These are phyloP conservation scores for Ifrita kowaldi DNA, from an alignment of 2,113 vertebrate species.

Conservation along the genomic window DNA sequence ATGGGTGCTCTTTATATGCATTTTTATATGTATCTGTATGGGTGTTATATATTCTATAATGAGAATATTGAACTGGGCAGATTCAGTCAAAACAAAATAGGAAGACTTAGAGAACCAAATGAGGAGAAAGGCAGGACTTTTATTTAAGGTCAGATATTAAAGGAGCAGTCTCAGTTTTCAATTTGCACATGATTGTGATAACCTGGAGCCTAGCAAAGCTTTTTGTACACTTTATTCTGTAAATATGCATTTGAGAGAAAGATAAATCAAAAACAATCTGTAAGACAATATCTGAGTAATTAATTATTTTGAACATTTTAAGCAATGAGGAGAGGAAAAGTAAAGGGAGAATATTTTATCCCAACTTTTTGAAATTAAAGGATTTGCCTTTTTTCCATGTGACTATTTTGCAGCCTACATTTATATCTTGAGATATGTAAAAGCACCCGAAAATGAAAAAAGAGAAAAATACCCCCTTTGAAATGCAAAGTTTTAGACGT, in stretches of 20 bases:
- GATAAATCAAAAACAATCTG: neutral
- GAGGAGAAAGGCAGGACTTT: neutral
- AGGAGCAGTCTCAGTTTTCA: neutral
- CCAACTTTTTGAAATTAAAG: neutral
- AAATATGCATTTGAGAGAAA: neutral
- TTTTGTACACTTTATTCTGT: neutral
- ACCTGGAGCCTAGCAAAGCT: rapidly evolving
- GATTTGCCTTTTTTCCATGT: neutral
- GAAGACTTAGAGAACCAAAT: neutral
- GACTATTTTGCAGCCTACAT: neutral
- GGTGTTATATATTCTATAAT: neutral
- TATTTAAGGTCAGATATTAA: neutral
- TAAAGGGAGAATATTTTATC: neutral
- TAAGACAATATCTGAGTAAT: neutral
- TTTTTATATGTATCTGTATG: rapidly evolving
- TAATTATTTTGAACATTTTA: neutral
- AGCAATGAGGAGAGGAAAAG: rapidly evolving
- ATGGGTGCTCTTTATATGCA: neutral
- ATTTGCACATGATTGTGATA: neutral
- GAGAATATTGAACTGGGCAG: neutral
- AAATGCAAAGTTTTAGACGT: neutral
- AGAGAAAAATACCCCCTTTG: rapidly evolving
- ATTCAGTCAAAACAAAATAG: neutral
- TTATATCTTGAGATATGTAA: neutral
- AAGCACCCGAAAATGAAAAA: rapidly evolving